Evolutionary conservation across 2,113 vertebrate species (phyloP).

Genomic region (Micronycteris hirsuta): DNA sequence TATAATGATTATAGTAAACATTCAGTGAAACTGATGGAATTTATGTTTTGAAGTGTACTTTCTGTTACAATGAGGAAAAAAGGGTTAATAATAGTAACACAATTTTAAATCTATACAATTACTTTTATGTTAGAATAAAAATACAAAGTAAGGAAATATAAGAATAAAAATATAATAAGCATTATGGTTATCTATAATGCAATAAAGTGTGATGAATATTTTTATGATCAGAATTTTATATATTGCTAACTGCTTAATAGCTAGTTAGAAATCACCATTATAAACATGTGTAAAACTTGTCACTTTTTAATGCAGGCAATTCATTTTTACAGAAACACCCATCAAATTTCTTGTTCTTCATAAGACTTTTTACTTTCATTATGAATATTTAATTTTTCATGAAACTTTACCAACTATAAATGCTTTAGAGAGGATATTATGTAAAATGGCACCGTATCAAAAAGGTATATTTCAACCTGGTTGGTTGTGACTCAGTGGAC

Average conservation of each 20-base stretch:
- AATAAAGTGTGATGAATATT: conserved; percentile 36
- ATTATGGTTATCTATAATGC: conserved; percentile 42
- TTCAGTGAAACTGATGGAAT: neutral
- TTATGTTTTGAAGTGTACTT: neutral
- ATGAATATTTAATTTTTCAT: conserved; percentile 62
- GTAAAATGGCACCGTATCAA: neutral
- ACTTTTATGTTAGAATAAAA: conserved; percentile 36
- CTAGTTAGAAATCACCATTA: conserved; percentile 68
- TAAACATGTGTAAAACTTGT: conserved; percentile 59
- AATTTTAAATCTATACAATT: conserved; percentile 25
- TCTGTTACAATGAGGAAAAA: neutral
- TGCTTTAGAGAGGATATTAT: neutral
- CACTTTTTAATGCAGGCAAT: conserved; percentile 60
- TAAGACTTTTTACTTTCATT: conserved; percentile 46
- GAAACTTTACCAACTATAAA: conserved; percentile 52
- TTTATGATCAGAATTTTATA: conserved; percentile 51
- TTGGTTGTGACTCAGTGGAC: too few species aligned
- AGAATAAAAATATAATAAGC: conserved; percentile 39
- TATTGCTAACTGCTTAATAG: conserved; percentile 57
- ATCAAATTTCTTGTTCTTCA: conserved; percentile 56
- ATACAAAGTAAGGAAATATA: neutral
- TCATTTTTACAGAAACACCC: conserved; percentile 57
- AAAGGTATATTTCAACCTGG: neutral
- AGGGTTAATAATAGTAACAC: neutral
- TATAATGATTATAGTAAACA: neutral